Conservation (phyloP, 2,888 invertebrate species). For the Tenthredo scrophulariae region DNA sequence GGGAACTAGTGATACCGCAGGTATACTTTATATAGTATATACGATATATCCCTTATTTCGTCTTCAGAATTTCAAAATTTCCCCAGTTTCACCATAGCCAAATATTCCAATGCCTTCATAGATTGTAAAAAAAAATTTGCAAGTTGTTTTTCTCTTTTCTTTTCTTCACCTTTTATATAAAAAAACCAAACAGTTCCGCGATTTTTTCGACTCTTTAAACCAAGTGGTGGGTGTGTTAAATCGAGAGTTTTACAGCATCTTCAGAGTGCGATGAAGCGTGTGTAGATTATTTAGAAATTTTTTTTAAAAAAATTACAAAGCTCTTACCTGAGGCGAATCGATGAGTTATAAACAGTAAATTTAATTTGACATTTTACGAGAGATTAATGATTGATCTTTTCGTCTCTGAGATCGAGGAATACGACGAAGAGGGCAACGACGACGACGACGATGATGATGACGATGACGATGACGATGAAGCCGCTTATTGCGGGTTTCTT, state of each 20-base stretch:
- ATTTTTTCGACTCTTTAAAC: neutral
- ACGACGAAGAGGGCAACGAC: too few species aligned
- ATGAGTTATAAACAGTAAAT: neutral
- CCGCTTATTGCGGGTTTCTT: neutral
- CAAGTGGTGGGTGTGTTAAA: neutral
- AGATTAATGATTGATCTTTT: neutral
- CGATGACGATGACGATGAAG: neutral
- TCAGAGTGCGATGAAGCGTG: neutral
- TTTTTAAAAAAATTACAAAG: neutral
- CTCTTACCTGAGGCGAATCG: constrained; percentile 11
- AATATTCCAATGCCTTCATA: too few species aligned
- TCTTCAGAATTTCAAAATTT: too few species aligned
- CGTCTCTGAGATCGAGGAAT: neutral
- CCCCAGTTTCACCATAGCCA: too few species aligned
- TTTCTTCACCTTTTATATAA: too few species aligned
- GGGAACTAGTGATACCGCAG: neutral
- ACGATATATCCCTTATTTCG: neutral
- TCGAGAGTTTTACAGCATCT: neutral
- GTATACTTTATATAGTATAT: too few species aligned
- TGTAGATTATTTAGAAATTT: too few species aligned
- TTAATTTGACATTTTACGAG: constrained; percentile 13
- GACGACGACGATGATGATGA: neutral
- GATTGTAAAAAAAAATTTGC: too few species aligned
- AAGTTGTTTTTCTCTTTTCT: too few species aligned
- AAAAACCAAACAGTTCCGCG: too few species aligned